These are phyloP conservation scores for Bimastos eiseni DNA, from an alignment of 2,888 invertebrate genomes.

Conservation along the genomic window DNA sequence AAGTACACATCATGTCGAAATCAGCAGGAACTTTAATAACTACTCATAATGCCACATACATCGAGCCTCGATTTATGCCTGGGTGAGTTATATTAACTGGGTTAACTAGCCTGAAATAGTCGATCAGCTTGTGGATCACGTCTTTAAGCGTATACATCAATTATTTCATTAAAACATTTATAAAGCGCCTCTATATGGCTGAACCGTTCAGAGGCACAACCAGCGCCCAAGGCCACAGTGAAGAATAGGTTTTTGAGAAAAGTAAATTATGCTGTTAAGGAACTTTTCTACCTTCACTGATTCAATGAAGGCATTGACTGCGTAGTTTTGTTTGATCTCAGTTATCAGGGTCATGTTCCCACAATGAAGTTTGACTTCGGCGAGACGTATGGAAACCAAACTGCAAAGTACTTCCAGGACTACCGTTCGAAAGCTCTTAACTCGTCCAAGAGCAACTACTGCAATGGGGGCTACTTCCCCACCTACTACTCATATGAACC, in stretches of 20 bases:
- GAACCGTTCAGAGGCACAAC: no score
- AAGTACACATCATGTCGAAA: conserved; percentile 54
- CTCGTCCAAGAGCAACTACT: conserved; percentile 56
- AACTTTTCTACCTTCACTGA: no score
- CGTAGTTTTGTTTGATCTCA: conserved; percentile 36
- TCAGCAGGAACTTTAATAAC: conserved; percentile 62
- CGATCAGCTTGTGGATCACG: no score
- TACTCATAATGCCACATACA: conserved; percentile 61
- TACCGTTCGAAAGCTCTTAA: conserved; percentile 58
- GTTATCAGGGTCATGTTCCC: conserved; percentile 61
- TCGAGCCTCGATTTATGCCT: conserved; percentile 61
- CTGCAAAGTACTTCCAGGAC: conserved; percentile 62
- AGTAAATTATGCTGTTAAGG: no score
- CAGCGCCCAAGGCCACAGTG: no score
- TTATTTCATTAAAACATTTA: no score
- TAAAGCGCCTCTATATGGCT: no score
- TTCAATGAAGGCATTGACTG: not conserved
- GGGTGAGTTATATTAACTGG: conserved; percentile 51
- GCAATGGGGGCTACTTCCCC: conserved; percentile 61
- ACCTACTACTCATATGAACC: conserved; percentile 61
- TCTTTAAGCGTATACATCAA: no score
- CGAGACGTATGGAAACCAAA: conserved; percentile 62
- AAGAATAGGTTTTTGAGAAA: no score
- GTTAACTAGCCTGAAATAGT: not conserved
- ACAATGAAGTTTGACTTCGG: conserved; percentile 62